These are phyloP conservation scores for Strigamia crassipes DNA, from an alignment of 2,888 invertebrate genomes.

Conservation along the genomic window DNA sequence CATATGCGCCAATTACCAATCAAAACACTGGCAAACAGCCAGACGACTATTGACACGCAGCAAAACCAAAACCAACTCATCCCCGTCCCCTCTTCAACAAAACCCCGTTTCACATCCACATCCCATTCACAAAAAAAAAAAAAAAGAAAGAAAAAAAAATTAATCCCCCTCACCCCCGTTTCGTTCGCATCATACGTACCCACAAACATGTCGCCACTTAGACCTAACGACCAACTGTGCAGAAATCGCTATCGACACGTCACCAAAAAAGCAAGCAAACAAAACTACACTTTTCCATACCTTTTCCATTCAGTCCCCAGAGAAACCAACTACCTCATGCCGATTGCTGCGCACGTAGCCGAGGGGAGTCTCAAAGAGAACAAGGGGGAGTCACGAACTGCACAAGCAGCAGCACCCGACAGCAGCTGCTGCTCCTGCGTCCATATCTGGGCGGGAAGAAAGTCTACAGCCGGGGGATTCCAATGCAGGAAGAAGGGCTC, in stretches of 20 bases:
- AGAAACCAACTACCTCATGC: not conserved
- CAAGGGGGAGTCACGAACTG: slow-evolving; percentile 22
- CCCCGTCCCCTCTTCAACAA: not conserved
- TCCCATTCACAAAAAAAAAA: not conserved
- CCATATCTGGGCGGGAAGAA: slow-evolving; percentile 17
- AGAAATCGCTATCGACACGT: slow-evolving; percentile 1
- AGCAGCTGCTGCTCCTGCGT: slow-evolving; percentile 26
- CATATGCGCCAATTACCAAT: slow-evolving; percentile 18
- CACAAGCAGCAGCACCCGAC: slow-evolving; percentile 5
- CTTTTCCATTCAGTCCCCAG: not conserved
- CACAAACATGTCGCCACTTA: slow-evolving; percentile 8
- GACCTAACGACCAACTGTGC: not conserved
- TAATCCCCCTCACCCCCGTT: not conserved
- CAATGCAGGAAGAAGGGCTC: slow-evolving; percentile 23
- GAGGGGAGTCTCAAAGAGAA: slow-evolving; percentile 18
- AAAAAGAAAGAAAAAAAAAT: too few species aligned
- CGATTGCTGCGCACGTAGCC: slow-evolving; percentile 17
- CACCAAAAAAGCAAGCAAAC: not conserved
- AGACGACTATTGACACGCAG: not conserved
- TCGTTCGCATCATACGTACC: not conserved
- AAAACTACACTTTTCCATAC: not conserved
- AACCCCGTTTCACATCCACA: not conserved
- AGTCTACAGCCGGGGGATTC: slow-evolving; percentile 1
- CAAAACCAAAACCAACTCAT: not conserved
- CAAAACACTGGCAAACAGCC: slow-evolving; percentile 30